Evolutionary conservation across 2,888 invertebrate species (phyloP).

Genomic region (Andricus curvator): DNA sequence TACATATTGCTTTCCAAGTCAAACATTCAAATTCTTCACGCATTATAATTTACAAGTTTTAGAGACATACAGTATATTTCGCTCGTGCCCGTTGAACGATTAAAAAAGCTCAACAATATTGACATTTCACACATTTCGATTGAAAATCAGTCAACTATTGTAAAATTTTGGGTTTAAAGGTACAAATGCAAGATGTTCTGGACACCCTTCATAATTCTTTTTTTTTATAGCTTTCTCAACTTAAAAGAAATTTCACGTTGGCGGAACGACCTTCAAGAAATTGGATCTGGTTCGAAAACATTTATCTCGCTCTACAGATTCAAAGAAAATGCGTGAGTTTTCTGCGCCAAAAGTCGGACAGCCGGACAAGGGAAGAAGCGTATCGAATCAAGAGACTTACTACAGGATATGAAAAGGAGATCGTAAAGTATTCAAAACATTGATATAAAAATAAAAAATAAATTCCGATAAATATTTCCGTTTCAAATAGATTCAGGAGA

Average conservation of each 20-base stretch:
- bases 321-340: background rate
- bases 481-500: background rate
- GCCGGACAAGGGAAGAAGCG: background rate
- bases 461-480: background rate
- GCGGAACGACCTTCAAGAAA: background rate
- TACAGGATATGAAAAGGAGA: background rate
- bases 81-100: background rate
- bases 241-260: background rate
- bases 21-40: conserved; percentile 27
- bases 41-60: conserved; percentile 7
- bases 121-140: background rate
- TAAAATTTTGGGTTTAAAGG: background rate
- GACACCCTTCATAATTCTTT: background rate
- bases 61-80: background rate
- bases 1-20: background rate
- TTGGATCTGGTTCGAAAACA: background rate
- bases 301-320: background rate
- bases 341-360: background rate
- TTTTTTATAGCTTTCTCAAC: background rate
- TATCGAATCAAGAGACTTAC: background rate
- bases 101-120: background rate
- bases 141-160: too few relatives aligned
- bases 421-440: too few relatives aligned
- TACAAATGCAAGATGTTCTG: background rate
- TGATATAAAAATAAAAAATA: too few relatives aligned